A percentile compares a stretch with the other conserved stretches of the same genome.
phyloP scores from a whole-genome alignment of 2,797 vertebrate species.

The Diceros bicornis region DNA sequence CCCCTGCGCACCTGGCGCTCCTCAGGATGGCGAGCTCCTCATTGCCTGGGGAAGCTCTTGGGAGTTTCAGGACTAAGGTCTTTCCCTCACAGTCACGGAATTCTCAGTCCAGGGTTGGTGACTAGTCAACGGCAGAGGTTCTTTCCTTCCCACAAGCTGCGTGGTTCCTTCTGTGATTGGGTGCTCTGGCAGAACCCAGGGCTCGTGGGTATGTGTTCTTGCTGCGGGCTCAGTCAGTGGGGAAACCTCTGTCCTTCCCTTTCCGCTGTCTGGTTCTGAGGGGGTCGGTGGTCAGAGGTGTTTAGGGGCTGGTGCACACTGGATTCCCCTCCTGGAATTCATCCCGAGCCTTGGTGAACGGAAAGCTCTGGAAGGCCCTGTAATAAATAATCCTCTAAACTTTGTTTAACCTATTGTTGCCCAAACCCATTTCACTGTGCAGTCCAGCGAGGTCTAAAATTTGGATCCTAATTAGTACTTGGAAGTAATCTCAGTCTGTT shows the following conservation, averaged over 20 bases:
- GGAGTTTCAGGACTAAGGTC: no score
- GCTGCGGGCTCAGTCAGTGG: no score
- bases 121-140: no score
- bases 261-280: fast-evolving
- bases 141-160: no score
- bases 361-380: neutral
- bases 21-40: no score
- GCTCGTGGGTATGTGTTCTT: no score
- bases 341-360: neutral
- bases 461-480: neutral
- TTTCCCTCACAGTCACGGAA: no score
- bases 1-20: no score
- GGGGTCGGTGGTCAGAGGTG: fast-evolving
- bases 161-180: no score
- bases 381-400: neutral
- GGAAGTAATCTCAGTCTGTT: neutral
- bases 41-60: no score
- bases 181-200: no score
- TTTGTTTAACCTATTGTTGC: fast-evolving
- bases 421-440: neutral
- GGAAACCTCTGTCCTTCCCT: no score
- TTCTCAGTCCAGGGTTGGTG: neutral
- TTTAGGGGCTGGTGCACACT: fast-evolving
- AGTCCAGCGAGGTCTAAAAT: neutral
- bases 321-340: neutral